Percentiles rank a stretch among this genome's conserved stretches.
phyloP scores from a whole-genome alignment of 2,888 invertebrate species.

The Diloba caeruleocephala region DNA sequence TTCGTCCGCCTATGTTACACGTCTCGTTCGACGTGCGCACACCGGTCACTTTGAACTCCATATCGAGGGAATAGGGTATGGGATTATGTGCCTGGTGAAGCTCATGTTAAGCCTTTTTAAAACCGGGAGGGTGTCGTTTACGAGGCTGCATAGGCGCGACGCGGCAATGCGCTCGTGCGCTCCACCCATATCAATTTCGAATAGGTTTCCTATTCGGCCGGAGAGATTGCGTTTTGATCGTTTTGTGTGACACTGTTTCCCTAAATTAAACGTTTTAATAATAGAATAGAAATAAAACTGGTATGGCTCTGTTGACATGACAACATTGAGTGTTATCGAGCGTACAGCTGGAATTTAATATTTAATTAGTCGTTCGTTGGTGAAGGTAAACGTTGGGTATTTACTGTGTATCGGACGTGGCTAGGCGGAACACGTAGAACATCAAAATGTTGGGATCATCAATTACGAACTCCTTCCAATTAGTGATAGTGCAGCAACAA shows the following conservation, averaged over 20 bases:
- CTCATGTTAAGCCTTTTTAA: constrained; percentile 65
- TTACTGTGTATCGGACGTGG: constrained; percentile 45
- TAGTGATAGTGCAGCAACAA: constrained; percentile 84
- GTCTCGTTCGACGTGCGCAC: constrained; percentile 56
- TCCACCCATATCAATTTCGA: constrained; percentile 89
- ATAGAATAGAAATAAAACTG: constrained; percentile 85
- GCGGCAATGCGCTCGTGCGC: constrained; percentile 79
- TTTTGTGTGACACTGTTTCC: constrained; percentile 87
- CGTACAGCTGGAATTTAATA: constrained; percentile 70
- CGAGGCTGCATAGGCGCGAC: constrained; percentile 85
- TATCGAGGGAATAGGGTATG: constrained; percentile 61
- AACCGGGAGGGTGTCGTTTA: constrained; percentile 75
- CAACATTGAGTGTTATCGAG: constrained; percentile 62
- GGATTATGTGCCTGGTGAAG: constrained; percentile 45
- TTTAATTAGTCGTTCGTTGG: constrained; percentile 74
- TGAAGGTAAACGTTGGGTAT: constrained; percentile 67
- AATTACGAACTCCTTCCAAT: constrained; percentile 82
- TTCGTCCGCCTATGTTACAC: constrained; percentile 82
- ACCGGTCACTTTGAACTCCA: constrained; percentile 59
- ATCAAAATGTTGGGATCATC: constrained; percentile 70
- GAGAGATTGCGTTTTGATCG: constrained; percentile 87
- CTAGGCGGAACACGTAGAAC: constrained; percentile 59
- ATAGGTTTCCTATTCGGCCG: constrained; percentile 86
- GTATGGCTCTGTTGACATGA: constrained; percentile 74
- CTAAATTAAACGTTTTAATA: constrained; percentile 88